phyloP scores from a whole-genome alignment of 2,888 invertebrate species.

The Willowsia nigromaculata region DNA sequence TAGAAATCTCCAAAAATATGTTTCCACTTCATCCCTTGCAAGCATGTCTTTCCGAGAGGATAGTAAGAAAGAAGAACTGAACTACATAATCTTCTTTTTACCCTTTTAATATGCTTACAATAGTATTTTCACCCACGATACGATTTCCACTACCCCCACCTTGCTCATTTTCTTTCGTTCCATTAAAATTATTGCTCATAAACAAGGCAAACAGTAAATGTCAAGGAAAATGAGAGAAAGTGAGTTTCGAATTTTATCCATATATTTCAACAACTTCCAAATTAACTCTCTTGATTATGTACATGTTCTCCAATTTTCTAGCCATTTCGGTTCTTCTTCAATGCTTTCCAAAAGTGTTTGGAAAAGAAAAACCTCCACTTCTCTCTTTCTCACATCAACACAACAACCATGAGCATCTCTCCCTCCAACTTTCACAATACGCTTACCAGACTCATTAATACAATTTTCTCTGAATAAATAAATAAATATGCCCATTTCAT shows the following conservation, averaged over 20 bases:
- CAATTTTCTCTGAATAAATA: constrained; percentile 69
- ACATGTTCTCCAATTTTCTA: not conserved
- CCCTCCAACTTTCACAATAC: not conserved
- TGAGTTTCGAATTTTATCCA: constrained; percentile 77
- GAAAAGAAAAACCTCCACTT: not conserved
- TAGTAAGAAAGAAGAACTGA: not conserved
- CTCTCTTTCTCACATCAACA: not conserved
- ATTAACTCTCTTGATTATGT: constrained; percentile 76
- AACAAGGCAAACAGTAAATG: constrained; percentile 58
- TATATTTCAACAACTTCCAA: constrained; percentile 77
- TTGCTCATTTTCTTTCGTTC: not conserved
- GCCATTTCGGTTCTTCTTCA: not conserved
- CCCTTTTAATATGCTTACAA: not conserved
- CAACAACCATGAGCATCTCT: not conserved
- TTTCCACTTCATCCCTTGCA: constrained; percentile 3
- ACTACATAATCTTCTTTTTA: not conserved
- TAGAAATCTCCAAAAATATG: constrained; percentile 6
- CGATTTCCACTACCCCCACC: not conserved
- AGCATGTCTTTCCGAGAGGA: not conserved
- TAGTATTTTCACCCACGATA: not conserved
- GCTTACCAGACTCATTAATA: constrained; percentile 48
- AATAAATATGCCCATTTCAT: constrained; percentile 78
- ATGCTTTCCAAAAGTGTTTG: not conserved
- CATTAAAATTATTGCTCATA: constrained; percentile 26
- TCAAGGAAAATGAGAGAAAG: constrained; percentile 43